Conservation (phyloP, 2,888 invertebrate species). For the Agonopterix arenella region DNA sequence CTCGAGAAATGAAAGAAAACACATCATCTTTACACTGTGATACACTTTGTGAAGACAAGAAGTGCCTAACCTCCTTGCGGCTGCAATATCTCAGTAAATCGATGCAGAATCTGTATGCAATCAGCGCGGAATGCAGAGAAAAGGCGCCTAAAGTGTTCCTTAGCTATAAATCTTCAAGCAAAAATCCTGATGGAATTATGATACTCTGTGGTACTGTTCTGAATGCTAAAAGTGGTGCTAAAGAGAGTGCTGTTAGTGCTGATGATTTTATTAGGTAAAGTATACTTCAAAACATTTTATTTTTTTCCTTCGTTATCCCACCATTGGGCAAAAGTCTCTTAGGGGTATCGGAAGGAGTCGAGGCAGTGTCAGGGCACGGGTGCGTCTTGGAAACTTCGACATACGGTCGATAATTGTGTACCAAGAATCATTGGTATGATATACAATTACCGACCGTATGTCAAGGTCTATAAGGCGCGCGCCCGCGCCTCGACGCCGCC, state of each 20-base stretch:
- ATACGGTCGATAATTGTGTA: no score
- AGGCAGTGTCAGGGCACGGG: no score
- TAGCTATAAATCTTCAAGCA: constrained; percentile 56
- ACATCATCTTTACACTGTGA: constrained; percentile 29
- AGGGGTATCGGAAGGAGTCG: no score
- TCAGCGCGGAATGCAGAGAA: constrained; percentile 16
- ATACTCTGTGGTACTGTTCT: constrained; percentile 79
- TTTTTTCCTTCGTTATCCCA: no score
- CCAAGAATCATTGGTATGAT: no score
- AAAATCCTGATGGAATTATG: constrained; percentile 21
- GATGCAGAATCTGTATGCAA: constrained; percentile 39
- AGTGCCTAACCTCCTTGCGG: constrained; percentile 44
- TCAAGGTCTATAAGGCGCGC: no score
- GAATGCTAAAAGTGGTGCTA: constrained; percentile 71
- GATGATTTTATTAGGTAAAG: constrained; percentile 71
- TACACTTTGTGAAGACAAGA: constrained; percentile 30
- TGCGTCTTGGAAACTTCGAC: no score
- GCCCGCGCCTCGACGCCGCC: no score
- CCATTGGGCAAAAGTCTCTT: no score
- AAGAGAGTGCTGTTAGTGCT: constrained; percentile 64
- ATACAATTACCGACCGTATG: no score
- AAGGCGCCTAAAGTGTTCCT: constrained; percentile 26
- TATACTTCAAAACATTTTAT: no score
- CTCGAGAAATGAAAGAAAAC: constrained; percentile 21
- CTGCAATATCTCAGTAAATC: constrained; percentile 41